These are phyloP conservation scores for Sylvietta virens DNA, from an alignment of 2,113 vertebrate genomes.

Conservation along the genomic window DNA sequence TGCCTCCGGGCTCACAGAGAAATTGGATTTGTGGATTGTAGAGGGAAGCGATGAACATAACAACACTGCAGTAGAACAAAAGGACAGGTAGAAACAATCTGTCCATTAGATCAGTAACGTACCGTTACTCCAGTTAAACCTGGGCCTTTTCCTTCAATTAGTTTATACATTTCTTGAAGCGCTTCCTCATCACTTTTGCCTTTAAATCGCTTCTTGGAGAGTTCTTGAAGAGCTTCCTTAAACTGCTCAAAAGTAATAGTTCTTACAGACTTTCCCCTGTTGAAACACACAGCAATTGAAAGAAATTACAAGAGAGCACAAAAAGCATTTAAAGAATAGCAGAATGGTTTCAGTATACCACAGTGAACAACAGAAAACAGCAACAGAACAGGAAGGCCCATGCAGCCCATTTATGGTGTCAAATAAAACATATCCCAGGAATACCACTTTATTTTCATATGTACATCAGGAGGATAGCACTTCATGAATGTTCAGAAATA, in stretches of 20 bases:
- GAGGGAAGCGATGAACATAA: neutral
- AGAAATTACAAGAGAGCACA: neutral
- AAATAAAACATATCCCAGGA: neutral
- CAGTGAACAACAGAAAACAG: neutral
- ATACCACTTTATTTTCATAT: neutral
- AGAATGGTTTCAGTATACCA: neutral
- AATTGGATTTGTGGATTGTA: neutral
- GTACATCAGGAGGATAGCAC: neutral
- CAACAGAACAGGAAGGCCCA: neutral
- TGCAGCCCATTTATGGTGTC: neutral
- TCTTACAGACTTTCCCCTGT: conserved; percentile 87
- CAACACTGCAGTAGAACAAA: neutral
- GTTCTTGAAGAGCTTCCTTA: conserved; percentile 85
- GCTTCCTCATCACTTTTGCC: conserved; percentile 89
- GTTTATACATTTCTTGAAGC: conserved; percentile 83
- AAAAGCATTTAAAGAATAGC: neutral
- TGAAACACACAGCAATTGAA: conserved; percentile 20
- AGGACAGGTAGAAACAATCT: neutral
- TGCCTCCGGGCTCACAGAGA: neutral
- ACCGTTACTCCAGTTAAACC: conserved; percentile 93
- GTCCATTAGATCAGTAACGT: neutral
- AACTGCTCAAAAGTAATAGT: conserved; percentile 94
- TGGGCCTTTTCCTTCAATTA: conserved; percentile 89
- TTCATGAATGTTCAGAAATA: neutral
- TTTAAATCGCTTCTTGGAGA: conserved; percentile 89